phyloP scores from a whole-genome alignment of 1,140 invertebrate genomes.

The Caenorhabditis remanei region DNA sequence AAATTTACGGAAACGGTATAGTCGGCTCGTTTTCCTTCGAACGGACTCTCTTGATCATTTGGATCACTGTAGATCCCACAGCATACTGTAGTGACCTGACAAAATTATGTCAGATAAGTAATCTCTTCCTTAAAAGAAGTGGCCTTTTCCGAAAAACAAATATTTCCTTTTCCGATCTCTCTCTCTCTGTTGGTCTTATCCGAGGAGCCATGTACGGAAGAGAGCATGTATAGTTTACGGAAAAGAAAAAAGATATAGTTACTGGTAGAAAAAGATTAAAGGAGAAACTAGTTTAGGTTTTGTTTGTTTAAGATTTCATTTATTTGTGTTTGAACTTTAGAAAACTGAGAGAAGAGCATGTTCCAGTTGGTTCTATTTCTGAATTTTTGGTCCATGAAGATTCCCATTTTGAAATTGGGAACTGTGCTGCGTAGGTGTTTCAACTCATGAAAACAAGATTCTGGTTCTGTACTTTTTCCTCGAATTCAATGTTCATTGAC shows the following conservation, averaged over 20 bases:
- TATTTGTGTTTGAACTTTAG: constrained; percentile 5
- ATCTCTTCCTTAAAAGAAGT: background rate
- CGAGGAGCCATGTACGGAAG: constrained; percentile 23
- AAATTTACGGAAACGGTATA: background rate
- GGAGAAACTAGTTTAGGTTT: background rate
- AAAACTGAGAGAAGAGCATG: background rate
- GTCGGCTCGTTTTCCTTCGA: background rate
- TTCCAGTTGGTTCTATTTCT: constrained; percentile 14
- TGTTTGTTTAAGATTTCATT: background rate
- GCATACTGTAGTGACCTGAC: background rate
- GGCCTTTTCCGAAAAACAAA: constrained; percentile 23
- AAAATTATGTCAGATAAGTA: background rate
- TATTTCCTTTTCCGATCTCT: background rate
- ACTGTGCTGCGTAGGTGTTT: background rate
- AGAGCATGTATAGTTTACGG: constrained; percentile 15
- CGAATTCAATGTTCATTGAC: constrained; percentile 30
- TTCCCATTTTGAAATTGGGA: too few species aligned
- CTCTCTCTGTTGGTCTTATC: background rate
- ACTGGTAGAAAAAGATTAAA: background rate
- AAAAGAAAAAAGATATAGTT: background rate
- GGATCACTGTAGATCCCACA: background rate
- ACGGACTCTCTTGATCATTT: background rate
- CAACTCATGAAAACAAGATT: background rate
- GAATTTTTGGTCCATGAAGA: background rate
- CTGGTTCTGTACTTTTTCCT: background rate